Evolutionary conservation across 92 coral and sea anemone genomes (phyloP).

Genomic region (Bergia sp.): DNA sequence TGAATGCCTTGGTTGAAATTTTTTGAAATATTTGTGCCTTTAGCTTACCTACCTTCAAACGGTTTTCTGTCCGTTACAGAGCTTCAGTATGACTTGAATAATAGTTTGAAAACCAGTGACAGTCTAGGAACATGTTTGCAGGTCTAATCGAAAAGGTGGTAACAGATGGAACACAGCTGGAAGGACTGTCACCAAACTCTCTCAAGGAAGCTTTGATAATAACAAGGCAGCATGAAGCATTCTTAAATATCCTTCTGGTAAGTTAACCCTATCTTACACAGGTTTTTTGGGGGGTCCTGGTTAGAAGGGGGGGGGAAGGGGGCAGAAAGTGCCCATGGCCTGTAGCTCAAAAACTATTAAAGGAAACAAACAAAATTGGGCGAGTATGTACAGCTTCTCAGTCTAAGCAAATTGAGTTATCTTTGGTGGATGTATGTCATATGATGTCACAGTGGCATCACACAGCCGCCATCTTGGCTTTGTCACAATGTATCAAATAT

Average conservation of each 20-base stretch:
- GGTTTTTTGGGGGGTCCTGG: too few species aligned
- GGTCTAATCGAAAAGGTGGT: conserved; percentile 51
- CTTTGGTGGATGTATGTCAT: too few species aligned
- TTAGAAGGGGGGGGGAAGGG: too few species aligned
- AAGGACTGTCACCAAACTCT: conserved; percentile 54
- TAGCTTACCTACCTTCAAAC: background rate
- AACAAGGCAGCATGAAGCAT: conserved; percentile 96
- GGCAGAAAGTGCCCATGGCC: too few species aligned
- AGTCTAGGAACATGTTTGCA: background rate
- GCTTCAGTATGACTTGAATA: too few species aligned
- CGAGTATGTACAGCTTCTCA: too few species aligned
- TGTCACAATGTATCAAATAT: too few species aligned
- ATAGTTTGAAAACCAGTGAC: background rate
- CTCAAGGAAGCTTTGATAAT: conserved; percentile 90
- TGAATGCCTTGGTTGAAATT: background rate
- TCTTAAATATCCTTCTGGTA: conserved; percentile 88
- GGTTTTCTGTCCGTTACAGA: background rate
- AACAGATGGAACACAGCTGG: conserved; percentile 55
- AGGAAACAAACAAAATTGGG: too few species aligned
- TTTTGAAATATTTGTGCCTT: background rate
- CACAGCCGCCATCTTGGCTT: too few species aligned
- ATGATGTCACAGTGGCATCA: too few species aligned
- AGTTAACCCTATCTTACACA: background rate
- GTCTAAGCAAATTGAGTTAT: too few species aligned
- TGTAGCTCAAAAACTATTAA: too few species aligned